A percentile compares a stretch with the other conserved stretches of the same genome.
Conservation (phyloP, 2,113 vertebrate species). For the Neolamprologus brichardi region DNA sequence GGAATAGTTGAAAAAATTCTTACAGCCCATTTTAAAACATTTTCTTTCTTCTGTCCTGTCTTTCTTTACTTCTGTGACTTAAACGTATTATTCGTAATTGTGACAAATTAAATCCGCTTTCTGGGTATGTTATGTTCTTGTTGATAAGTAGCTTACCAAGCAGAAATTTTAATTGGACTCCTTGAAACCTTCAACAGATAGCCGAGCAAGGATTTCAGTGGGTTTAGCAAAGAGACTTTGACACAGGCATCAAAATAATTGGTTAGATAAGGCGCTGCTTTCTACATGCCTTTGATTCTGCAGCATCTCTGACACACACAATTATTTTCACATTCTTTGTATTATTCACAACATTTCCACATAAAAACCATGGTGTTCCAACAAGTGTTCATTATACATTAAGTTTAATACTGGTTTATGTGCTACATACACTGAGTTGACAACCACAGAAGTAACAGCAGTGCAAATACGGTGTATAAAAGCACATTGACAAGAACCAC, state of each 20-base stretch:
- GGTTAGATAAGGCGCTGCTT: background rate
- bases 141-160: background rate
- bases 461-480: background rate
- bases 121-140: background rate
- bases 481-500: fast-evolving
- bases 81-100: background rate
- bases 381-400: background rate
- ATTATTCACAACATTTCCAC: background rate
- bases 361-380: background rate
- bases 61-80: background rate
- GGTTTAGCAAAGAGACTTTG: background rate
- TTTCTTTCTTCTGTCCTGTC: background rate
- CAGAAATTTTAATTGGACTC: conserved; percentile 9
- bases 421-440: background rate
- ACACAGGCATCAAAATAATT: background rate
- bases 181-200: background rate
- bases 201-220: background rate
- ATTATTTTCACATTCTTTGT: background rate
- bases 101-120: background rate
- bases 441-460: background rate
- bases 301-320: background rate
- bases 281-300: background rate
- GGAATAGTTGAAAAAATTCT: background rate
- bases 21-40: background rate
- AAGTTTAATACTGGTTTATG: background rate